Base-by-base conservation (phyloP, 1,140 invertebrate species). In the Babylonia areolata region DNA sequence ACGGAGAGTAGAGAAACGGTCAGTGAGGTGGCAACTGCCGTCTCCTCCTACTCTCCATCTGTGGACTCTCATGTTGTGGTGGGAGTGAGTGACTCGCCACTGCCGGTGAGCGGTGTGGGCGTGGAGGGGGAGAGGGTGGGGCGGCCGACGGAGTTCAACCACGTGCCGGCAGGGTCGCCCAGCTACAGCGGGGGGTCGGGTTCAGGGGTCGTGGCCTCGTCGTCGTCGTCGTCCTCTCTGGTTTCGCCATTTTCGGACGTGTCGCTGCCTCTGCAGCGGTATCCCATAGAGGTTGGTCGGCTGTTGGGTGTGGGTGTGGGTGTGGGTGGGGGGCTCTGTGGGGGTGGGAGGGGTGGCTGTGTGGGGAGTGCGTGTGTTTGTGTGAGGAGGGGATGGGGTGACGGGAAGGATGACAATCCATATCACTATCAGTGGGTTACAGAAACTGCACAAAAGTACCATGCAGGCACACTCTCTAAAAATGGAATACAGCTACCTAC, bases 281-380 rank as follows among this genome's bases (percentile, higher is more conserved):
- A 40, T 42, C 77, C 97, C 97, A 98, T 95, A 98, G 97, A 93
- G 39, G 51, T n/a, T n/a, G n/a, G n/a, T n/a, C n/a, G n/a, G n/a
- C n/a, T 69, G 28, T 35, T 15, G 46, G 12, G 73, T 77, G 73
- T 23, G 17, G 9, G 37, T 46, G 15, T 79, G 37, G 15, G 37
- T 79, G 39, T 79, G 77, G 15, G 39, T 46, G 77, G 20, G 77
- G 40, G 42, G 40, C 3, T 3, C 11, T 42, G 77, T 79, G 77
- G 2, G 37, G 31, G 9, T 35, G 71, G 31, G 31, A 35, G 23
- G 64, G 0, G 46, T 2, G 46, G 9, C 9, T 51, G 46, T 51
- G 15, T 46, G 15, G 5, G 42, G 42, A 6, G 2, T 51, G 46
- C 46, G 46, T 51, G 17, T 51, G 46, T 51, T 0, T 51, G 46